Percentiles rank a stretch among this genome's conserved stretches.
Conservation (phyloP, 2,797 vertebrate species). For the Erpetoichthys calabaricus region DNA sequence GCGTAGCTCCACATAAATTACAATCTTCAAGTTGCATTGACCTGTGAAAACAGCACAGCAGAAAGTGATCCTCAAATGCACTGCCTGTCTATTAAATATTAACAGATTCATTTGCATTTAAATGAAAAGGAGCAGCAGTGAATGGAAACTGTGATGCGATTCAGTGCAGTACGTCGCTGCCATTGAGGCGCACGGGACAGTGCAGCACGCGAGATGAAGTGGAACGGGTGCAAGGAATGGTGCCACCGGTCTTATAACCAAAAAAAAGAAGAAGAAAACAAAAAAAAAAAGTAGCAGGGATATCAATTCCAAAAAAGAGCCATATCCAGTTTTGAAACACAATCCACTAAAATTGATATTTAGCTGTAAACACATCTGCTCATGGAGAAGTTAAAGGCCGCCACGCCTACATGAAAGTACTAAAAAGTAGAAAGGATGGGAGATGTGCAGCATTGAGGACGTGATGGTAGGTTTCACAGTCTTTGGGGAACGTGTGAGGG, state of each 20-base stretch:
- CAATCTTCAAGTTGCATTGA: conserved; percentile 80
- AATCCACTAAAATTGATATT: conserved; percentile 34
- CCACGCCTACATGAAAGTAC: conserved; percentile 52
- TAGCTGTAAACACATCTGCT: conserved; percentile 52
- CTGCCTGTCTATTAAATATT: conserved; percentile 66
- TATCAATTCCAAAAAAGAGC: conserved; percentile 44
- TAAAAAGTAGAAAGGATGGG: conserved; percentile 51
- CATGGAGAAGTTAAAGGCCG: conserved; percentile 58
- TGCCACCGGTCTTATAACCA: background rate
- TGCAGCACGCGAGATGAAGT: conserved; percentile 10
- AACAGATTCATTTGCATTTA: conserved; percentile 71
- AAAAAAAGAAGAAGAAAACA: conserved; percentile 25
- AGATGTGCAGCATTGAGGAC: conserved; percentile 44
- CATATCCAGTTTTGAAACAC: conserved; percentile 43
- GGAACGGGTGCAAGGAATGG: conserved; percentile 10
- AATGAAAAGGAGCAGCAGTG: conserved; percentile 51
- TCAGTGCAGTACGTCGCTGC: conserved; percentile 43
- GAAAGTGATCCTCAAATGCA: conserved; percentile 45
- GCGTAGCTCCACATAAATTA: conserved; percentile 83
- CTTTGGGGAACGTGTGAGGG: conserved; percentile 17
- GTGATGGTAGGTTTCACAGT: conserved; percentile 40
- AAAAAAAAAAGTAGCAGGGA: conserved; percentile 40
- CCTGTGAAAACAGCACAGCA: conserved; percentile 64
- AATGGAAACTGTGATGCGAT: conserved; percentile 41
- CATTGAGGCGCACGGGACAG: conserved; percentile 39